Percentiles rank a stretch among this genome's conserved stretches.
These are phyloP conservation scores for Corvus moneduloides DNA, from an alignment of 2,113 vertebrate species.

Conservation along the genomic window DNA sequence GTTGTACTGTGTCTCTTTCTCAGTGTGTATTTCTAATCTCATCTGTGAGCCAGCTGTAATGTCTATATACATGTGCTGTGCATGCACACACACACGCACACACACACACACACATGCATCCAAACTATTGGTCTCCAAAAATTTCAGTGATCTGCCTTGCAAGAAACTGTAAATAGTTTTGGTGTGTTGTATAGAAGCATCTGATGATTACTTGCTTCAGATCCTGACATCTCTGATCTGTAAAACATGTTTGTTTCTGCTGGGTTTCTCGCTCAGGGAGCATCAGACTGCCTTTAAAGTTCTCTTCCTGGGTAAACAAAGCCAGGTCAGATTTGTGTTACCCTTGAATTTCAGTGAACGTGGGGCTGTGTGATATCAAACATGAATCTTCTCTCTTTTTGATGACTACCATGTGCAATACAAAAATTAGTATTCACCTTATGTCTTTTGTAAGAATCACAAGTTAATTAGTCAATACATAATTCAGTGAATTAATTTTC, in stretches of 20 bases:
- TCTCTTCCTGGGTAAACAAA: not conserved
- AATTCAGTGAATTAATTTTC: constrained; percentile 59
- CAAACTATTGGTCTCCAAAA: not conserved
- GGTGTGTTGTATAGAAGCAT: not conserved
- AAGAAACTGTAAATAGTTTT: not conserved
- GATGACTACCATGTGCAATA: not conserved
- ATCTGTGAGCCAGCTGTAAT: not conserved
- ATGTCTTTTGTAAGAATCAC: not conserved
- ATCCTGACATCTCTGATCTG: not conserved
- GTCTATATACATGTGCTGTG: not conserved
- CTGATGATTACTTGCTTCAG: not conserved
- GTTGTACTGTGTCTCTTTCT: not conserved
- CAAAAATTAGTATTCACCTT: not conserved
- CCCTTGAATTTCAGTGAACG: not conserved
- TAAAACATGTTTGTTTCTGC: not conserved
- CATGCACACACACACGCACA: accelerated
- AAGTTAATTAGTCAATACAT: constrained; percentile 53
- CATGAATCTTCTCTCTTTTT: not conserved
- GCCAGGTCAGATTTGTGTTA: not conserved
- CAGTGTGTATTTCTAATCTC: not conserved
- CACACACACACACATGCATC: not conserved
- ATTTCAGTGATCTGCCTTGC: not conserved
- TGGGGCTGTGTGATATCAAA: not conserved
- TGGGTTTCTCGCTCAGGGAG: not conserved
- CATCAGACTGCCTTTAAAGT: not conserved